Evolutionary conservation across 2,888 invertebrate genomes (phyloP).

Genomic region (Meta bourneti): DNA sequence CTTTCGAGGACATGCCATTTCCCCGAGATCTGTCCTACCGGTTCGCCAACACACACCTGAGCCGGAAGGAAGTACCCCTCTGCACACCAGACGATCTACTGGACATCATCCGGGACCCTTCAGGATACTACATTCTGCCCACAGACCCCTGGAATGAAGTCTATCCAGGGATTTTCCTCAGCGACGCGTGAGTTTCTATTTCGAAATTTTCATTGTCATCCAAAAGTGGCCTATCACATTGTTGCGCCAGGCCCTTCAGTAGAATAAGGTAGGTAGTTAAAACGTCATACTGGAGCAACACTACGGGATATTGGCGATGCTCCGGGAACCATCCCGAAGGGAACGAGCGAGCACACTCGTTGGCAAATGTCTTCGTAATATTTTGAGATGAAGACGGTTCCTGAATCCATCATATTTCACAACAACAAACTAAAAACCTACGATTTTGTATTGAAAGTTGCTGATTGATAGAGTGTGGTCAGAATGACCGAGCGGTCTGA

Average conservation of each 20-base stretch:
- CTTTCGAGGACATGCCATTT: not conserved
- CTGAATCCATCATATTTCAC: too few relatives aligned
- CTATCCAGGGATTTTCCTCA: slow-evolving; percentile 81
- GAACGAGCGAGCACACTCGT: too few relatives aligned
- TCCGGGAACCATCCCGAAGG: too few relatives aligned
- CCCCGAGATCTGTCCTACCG: not conserved
- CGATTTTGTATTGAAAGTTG: too few relatives aligned
- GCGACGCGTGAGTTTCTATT: slow-evolving; percentile 81
- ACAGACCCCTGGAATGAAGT: slow-evolving; percentile 82
- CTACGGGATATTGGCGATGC: too few relatives aligned
- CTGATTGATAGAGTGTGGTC: too few relatives aligned
- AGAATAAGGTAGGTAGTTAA: not conserved
- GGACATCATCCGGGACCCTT: slow-evolving; percentile 80
- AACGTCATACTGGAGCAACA: too few relatives aligned
- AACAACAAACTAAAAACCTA: too few relatives aligned
- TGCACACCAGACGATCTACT: slow-evolving; percentile 80
- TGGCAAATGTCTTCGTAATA: too few relatives aligned
- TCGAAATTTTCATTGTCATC: not conserved
- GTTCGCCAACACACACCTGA: slow-evolving; percentile 29
- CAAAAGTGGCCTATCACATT: not conserved
- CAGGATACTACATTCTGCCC: slow-evolving; percentile 80
- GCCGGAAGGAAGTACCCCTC: slow-evolving; percentile 74
- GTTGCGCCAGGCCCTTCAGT: not conserved
- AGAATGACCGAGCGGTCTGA: too few relatives aligned
- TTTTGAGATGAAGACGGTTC: too few relatives aligned